Base-by-base conservation (phyloP, 2,797 vertebrate genomes). In the Hypotaenidia okinawae region DNA sequence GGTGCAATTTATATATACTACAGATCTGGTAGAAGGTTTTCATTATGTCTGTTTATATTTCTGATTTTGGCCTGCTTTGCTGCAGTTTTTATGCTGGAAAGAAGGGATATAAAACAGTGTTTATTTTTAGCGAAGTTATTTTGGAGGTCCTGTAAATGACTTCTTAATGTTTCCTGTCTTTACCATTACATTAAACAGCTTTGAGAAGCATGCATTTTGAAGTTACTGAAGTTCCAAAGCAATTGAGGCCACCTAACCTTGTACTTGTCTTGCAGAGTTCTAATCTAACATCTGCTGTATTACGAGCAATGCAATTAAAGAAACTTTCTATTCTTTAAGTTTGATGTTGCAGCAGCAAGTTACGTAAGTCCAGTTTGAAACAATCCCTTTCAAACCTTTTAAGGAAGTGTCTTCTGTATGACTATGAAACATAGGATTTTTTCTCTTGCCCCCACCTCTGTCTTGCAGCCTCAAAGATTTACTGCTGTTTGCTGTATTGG, bases 391-490 rank as follows among this genome's bases (percentile, higher is more conserved):
- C 51, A 92, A 75, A 87, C 78, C 75, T 93, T 95, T 96, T 96
- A 92, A 93, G 95, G 95, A 96, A 96, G 64, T 93, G 28, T 51
- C 57, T 93, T 95, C 41, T 79, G 32, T 84, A 33, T 94, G 86
- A 59, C 90, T 64, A 5, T 52, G 72, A 92, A 95, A 95, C 73
- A 43, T 77, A 89, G 0, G 22, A 83, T 9, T 35, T 80, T 89
- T 67, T 32, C 75, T 78, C 43, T 63, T 84, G n/a, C 32, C 17
- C 12, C 43, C 16, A 57, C 77, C 52, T 75, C 61, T 84, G 47
- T 73, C 63, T 84, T 74, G 68, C 37, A 68, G n/a, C 89, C 90
- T 43, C 51, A 62, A 66, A 73, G 58, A 93, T 94, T 89, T 93
- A 78, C 72, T 94, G 62, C 68, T 85, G 49, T 92, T 94, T 86